Evolutionary conservation across 2,888 invertebrate genomes (phyloP).

Genomic region (Lasioglossum leucozonium): DNA sequence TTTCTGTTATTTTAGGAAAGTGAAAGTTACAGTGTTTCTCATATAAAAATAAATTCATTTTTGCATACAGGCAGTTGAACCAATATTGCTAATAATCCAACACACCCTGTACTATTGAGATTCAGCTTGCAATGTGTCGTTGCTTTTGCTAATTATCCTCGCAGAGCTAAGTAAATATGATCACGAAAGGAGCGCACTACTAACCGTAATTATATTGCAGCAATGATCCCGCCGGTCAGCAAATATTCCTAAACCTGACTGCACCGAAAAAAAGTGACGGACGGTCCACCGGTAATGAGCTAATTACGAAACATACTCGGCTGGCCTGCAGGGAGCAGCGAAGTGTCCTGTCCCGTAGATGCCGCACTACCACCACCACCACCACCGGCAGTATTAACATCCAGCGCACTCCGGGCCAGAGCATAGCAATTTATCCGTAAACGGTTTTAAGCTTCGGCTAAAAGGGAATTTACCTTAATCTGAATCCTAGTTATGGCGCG

Average conservation of each 20-base stretch:
- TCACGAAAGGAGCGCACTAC: neutral
- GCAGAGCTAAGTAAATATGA: neutral
- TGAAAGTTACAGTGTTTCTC: too few relatives aligned
- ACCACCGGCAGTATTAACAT: neutral
- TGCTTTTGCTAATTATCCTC: too few relatives aligned
- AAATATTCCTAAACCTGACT: neutral
- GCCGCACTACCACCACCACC: neutral
- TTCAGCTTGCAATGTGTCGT: too few relatives aligned
- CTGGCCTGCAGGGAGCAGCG: neutral
- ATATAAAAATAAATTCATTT: too few relatives aligned
- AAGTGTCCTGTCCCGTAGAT: neutral
- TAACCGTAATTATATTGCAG: neutral
- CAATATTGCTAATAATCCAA: too few relatives aligned
- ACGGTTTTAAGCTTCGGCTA: constrained; percentile 14
- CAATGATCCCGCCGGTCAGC: neutral
- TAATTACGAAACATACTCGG: neutral
- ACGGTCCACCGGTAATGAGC: neutral
- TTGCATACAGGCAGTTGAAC: too few relatives aligned
- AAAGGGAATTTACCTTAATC: constrained; percentile 26
- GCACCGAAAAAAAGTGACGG: neutral
- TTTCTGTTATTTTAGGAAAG: too few relatives aligned
- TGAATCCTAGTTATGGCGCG: constrained; percentile 9
- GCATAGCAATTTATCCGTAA: constrained; percentile 9
- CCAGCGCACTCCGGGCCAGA: neutral
- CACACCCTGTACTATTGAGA: too few relatives aligned